These are phyloP conservation scores for Peromyscus polionotus DNA, from an alignment of 2,113 vertebrate genomes.

Conservation along the genomic window DNA sequence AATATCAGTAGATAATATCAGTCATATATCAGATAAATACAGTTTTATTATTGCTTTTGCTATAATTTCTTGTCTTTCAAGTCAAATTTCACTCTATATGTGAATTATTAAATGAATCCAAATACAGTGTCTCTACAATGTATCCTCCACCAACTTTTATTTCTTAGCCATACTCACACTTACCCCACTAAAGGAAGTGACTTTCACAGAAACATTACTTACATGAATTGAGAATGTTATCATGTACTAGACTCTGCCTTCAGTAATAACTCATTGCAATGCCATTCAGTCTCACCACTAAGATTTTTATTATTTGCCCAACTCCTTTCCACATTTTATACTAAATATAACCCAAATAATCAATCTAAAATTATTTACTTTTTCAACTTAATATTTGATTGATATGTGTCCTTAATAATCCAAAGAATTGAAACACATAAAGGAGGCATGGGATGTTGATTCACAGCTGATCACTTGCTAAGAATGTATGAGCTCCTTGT, in stretches of 20 bases:
- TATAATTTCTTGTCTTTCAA: background rate
- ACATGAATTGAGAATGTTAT: background rate
- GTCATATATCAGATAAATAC: no score
- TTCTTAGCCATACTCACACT: background rate
- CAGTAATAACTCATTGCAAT: background rate
- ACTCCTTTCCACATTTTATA: background rate
- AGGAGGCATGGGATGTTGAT: no score
- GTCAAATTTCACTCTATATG: background rate
- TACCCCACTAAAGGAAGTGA: background rate
- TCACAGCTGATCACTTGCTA: fast-evolving
- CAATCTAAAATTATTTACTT: background rate
- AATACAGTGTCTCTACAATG: conserved; percentile 11
- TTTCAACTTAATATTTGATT: background rate
- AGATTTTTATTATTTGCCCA: background rate
- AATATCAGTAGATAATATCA: background rate
- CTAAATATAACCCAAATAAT: background rate
- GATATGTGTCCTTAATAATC: background rate
- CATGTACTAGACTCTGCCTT: background rate
- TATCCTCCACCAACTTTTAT: background rate
- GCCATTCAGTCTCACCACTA: background rate
- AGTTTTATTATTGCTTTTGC: background rate
- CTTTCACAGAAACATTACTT: background rate
- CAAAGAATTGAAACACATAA: background rate
- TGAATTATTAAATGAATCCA: background rate
- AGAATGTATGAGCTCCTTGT: fast-evolving